Conservation (phyloP, 2,113 vertebrate genomes). For the Lagopus muta region DNA sequence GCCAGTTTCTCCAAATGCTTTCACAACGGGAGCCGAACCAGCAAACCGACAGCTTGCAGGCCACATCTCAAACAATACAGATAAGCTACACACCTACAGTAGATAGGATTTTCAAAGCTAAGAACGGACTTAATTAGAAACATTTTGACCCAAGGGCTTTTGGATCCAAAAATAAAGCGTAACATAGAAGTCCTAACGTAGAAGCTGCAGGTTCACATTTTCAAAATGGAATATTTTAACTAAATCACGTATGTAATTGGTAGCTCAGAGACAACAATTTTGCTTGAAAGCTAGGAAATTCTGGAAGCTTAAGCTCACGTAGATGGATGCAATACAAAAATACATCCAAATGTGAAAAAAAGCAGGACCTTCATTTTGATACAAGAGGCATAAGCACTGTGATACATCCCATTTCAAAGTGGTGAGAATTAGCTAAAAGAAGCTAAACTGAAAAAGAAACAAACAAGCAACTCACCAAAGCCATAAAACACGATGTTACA, state of each 20-base stretch:
- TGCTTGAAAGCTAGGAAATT: not conserved
- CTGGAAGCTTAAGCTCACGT: not conserved
- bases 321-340: not conserved
- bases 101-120: not conserved
- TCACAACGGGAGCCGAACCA: rapidly evolving
- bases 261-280: not conserved
- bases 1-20: not conserved
- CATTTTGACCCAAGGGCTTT: not conserved
- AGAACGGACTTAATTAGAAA: not conserved
- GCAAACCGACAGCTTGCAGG: not conserved
- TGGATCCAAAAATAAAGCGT: not conserved
- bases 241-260: not conserved
- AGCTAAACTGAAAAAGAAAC: not conserved
- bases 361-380: not conserved
- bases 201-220: not conserved
- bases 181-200: not conserved
- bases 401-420: not conserved
- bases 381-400: not conserved
- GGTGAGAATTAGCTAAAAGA: not conserved
- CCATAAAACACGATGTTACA: not conserved
- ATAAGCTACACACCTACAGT: not conserved
- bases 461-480: not conserved
- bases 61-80: not conserved
- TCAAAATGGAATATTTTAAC: not conserved
- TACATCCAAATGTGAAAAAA: not conserved